phyloP scores from a whole-genome alignment of 2,797 vertebrate genomes.

The Poecilia picta region DNA sequence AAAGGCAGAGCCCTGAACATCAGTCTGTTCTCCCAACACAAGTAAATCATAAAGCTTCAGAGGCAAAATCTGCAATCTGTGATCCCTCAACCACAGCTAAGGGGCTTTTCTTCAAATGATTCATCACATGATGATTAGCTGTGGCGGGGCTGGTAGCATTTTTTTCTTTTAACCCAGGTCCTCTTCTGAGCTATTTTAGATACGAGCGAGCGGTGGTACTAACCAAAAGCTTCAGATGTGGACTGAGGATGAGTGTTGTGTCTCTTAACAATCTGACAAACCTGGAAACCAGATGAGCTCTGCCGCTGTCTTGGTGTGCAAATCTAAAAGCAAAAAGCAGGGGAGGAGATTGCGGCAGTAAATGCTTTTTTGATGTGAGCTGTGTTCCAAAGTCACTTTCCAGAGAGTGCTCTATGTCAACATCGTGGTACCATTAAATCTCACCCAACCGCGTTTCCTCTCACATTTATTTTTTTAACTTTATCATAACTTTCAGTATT shows the following conservation, averaged over 20 bases:
- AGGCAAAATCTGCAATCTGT: constrained; percentile 57
- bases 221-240: constrained; percentile 75
- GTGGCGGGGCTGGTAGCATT: constrained; percentile 67
- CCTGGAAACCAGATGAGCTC: constrained; percentile 74
- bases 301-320: constrained; percentile 29
- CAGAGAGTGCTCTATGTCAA: neutral
- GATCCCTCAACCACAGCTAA: constrained; percentile 68
- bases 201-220: constrained; percentile 58
- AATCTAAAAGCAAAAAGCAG: neutral
- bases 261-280: constrained; percentile 71
- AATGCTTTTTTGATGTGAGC: constrained; percentile 13
- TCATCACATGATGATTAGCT: constrained; percentile 78
- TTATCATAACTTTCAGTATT: neutral
- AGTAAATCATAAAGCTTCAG: constrained; percentile 60
- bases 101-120: constrained; percentile 72
- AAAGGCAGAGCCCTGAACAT: constrained; percentile 15
- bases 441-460: neutral
- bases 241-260: constrained; percentile 68
- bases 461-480: neutral
- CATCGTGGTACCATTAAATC: neutral
- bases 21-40: constrained; percentile 29
- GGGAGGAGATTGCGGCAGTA: neutral
- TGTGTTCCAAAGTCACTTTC: neutral
- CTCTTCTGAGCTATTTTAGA: constrained; percentile 71
- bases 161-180: constrained; percentile 56